Percentiles rank a stretch among this genome's conserved stretches.
phyloP scores from a whole-genome alignment of 2,888 invertebrate genomes.

The Sicus ferrugineus region DNA sequence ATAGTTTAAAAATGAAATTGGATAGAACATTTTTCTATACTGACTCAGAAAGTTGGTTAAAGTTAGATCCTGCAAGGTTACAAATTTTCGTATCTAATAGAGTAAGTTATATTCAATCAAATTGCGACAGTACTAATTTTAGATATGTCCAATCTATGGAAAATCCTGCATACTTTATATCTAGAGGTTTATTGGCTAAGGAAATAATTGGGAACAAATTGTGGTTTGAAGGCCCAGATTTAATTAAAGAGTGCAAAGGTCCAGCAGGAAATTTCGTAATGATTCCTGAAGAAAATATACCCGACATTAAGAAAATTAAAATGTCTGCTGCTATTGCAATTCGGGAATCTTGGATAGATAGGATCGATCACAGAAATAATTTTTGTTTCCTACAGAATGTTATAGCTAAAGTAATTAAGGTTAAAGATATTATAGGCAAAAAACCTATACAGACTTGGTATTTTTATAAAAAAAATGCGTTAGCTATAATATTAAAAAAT shows the following conservation, averaged over 20 bases:
- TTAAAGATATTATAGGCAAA: not conserved
- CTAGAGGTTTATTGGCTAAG: not conserved
- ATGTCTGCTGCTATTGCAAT: not conserved
- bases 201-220: not conserved
- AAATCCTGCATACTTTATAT: slow-evolving; percentile 19
- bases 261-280: not conserved
- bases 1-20: slow-evolving; percentile 20
- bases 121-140: slow-evolving; percentile 3
- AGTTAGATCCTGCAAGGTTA: slow-evolving; percentile 2
- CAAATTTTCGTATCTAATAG: slow-evolving; percentile 34
- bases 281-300: not conserved
- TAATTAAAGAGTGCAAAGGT: not conserved
- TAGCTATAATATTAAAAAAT: not conserved
- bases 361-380: not conserved
- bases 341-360: not conserved
- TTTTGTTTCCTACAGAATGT: too few relatives aligned
- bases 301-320: slow-evolving; percentile 4
- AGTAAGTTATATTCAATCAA: slow-evolving; percentile 22
- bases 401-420: not conserved
- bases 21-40: too few relatives aligned
- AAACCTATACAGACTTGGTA: not conserved
- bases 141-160: not conserved
- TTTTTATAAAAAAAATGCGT: not conserved
- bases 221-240: not conserved
- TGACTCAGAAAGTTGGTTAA: slow-evolving; percentile 31